Evolutionary conservation across 2,888 invertebrate genomes (phyloP).

Genomic region (Girardia tigrina): DNA sequence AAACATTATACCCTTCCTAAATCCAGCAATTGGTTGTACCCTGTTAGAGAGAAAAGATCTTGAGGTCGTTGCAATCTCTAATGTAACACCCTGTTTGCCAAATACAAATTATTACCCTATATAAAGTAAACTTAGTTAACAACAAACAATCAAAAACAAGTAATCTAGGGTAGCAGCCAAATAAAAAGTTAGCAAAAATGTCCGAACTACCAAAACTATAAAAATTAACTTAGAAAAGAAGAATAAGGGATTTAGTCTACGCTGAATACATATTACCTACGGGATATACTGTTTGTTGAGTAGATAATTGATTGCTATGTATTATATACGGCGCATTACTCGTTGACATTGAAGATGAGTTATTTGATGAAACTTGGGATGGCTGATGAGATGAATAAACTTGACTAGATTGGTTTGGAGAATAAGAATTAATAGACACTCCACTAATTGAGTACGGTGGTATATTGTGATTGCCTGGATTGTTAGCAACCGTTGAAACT

Average conservation of each 20-base stretch:
- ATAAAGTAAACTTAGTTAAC: neutral
- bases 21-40: constrained; percentile 23
- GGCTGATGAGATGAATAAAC: constrained; percentile 14
- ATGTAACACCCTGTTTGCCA: constrained; percentile 11
- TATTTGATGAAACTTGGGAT: neutral
- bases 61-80: constrained; percentile 14
- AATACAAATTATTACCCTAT: constrained; percentile 20
- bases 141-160: constrained; percentile 15
- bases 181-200: constrained; percentile 23
- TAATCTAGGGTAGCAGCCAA: constrained; percentile 23
- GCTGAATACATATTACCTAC: neutral
- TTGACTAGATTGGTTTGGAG: constrained; percentile 13
- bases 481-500: neutral
- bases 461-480: neutral
- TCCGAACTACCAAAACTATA: constrained; percentile 13
- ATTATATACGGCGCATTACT: neutral
- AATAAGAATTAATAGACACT: neutral
- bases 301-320: neutral
- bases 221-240: neutral
- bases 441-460: constrained; percentile 13
- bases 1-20: constrained; percentile 14
- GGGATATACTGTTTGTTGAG: neutral
- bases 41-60: constrained; percentile 23
- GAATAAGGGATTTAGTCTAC: neutral
- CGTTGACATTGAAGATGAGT: neutral